These are phyloP conservation scores for Plectrocnemia conspersa DNA, from an alignment of 1,140 invertebrate genomes.

Conservation along the genomic window DNA sequence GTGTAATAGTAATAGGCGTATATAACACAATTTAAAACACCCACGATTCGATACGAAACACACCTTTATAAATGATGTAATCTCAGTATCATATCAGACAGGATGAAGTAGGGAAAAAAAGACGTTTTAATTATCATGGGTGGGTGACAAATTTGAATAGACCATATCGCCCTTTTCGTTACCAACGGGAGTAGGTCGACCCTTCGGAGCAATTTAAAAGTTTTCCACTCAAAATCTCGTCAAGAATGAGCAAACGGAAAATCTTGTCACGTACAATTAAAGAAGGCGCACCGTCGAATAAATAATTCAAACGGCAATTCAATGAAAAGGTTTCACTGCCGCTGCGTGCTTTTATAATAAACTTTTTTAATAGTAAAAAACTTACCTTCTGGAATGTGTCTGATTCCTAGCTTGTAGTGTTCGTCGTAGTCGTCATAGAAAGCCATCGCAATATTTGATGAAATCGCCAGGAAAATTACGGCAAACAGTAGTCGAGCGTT, in stretches of 20 bases:
- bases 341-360: background rate
- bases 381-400: conserved; percentile 1
- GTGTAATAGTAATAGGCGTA: no score
- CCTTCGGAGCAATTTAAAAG: conserved; percentile 18
- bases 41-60: no score
- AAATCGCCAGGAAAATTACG: background rate
- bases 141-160: no score
- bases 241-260: conserved; percentile 18
- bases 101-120: no score
- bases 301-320: conserved; percentile 13
- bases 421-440: conserved; percentile 18
- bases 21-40: no score
- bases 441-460: background rate
- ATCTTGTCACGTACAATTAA: conserved; percentile 18
- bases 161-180: no score
- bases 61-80: no score
- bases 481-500: background rate
- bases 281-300: background rate
- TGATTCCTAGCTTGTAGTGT: background rate
- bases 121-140: no score
- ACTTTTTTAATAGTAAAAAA: conserved; percentile 1
- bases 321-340: conserved; percentile 3
- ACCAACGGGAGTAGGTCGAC: no score
- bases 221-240: conserved; percentile 16
- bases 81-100: no score